Percentiles rank a stretch among this genome's conserved stretches.
Conservation (phyloP, 2,113 vertebrate genomes). For the Gadus chalcogrammus region DNA sequence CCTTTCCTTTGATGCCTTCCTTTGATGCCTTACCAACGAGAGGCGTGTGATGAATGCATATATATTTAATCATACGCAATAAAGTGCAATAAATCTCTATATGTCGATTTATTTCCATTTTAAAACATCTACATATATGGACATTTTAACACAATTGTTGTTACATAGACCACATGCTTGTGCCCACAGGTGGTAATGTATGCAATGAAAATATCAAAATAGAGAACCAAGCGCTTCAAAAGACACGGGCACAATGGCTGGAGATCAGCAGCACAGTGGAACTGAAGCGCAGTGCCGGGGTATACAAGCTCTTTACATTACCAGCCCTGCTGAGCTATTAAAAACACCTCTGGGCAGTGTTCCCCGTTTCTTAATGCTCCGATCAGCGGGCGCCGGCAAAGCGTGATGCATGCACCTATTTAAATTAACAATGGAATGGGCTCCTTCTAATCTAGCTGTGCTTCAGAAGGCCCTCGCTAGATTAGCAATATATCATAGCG, state of each 20-base stretch:
- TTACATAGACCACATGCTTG: neutral
- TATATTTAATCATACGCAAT: no score
- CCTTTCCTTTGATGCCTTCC: no score
- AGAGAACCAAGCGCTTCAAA: conserved; percentile 19
- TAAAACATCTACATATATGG: no score
- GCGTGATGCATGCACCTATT: conserved; percentile 99
- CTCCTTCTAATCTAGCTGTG: conserved; percentile 91
- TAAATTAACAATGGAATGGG: conserved; percentile 99
- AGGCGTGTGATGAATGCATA: no score
- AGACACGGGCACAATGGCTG: neutral
- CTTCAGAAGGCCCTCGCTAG: conserved; percentile 86
- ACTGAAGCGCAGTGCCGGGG: conserved; percentile 19
- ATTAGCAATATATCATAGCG: conserved; percentile 93
- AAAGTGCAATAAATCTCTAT: no score
- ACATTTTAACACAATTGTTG: no score
- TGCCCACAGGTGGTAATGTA: neutral
- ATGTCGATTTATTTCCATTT: no score
- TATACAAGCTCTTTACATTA: conserved; percentile 60
- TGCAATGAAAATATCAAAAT: conserved; percentile 8
- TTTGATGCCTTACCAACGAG: no score
- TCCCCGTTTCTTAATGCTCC: conserved; percentile 82
- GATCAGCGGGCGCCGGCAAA: conserved; percentile 87
- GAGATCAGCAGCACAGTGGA: conserved; percentile 44
- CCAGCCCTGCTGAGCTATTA: conserved; percentile 88
- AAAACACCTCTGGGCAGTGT: conserved; percentile 96